Evolutionary conservation across 1,140 invertebrate species (phyloP).

Genomic region (Achroia grisella): DNA sequence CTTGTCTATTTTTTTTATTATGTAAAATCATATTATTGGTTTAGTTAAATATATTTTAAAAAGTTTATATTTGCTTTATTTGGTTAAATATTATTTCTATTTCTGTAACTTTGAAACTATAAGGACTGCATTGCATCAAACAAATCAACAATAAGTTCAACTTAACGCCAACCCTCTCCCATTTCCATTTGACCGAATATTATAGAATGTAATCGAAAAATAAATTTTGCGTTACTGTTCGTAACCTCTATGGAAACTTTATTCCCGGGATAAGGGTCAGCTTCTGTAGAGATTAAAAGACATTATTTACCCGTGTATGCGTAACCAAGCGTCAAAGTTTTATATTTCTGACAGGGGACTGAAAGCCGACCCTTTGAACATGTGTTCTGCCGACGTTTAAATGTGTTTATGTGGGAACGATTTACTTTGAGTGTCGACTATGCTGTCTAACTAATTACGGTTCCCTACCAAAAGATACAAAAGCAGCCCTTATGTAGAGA

Average conservation of each 20-base stretch:
- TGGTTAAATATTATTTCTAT: too few species aligned
- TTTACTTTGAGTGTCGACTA: constrained; percentile 1
- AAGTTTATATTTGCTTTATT: too few species aligned
- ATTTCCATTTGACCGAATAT: constrained; percentile 39
- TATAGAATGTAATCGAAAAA: constrained; percentile 57
- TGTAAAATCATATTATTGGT: too few species aligned
- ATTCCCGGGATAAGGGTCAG: constrained; percentile 35
- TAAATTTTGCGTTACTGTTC: constrained; percentile 46
- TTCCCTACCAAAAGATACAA: too few species aligned
- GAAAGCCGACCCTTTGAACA: constrained; percentile 31
- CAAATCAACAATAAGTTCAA: constrained; percentile 5
- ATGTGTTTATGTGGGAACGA: constrained; percentile 16
- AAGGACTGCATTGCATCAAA: too few species aligned
- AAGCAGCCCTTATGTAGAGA: too few species aligned
- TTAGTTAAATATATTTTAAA: too few species aligned
- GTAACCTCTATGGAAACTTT: constrained; percentile 43
- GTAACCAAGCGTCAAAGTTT: constrained; percentile 47
- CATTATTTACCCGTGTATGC: constrained; percentile 58
- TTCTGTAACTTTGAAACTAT: too few species aligned
- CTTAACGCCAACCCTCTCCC: constrained; percentile 8
- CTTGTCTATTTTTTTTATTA: too few species aligned
- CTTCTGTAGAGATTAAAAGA: constrained; percentile 57
- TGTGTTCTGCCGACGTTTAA: constrained; percentile 28
- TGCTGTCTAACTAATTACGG: too few species aligned
- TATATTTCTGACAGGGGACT: constrained; percentile 55